Evolutionary conservation across 2,797 vertebrate species (phyloP), one percentile per base, ranked within the genome.

Genomic region (Trichosurus vulpecula): DNA sequence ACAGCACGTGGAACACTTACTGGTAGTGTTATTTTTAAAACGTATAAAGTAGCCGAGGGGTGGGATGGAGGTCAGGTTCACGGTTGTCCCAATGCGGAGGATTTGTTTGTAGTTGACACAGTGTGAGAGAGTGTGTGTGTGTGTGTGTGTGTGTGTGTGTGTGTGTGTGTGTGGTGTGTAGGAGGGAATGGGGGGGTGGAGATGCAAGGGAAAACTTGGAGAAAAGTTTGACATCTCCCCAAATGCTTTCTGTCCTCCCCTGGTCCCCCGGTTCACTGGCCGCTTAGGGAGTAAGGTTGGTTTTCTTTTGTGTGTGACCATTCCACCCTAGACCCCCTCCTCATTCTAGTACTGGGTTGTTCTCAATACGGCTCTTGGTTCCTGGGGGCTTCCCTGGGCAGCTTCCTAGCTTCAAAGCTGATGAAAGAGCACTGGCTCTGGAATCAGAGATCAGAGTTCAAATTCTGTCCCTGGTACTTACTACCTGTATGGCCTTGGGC

Each of bases 51-150:
- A 97, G 92, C 93, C 87, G 93, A 97, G 94, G 96, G 93, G 92
- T 1, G 11, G 92, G 47, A 31, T 0, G 30, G 94, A 91, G 96
- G 95, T 98, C 97, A 96, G 96, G 97, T 94, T 98, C 96, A 96
- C 97, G 95, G 97, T 98, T 94, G 97, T 27, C 47, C 51, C n/a
- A 14, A 35, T 87, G 3, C 92, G 93, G 94, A 92, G 58, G 53
- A 3, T 0, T n/a, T 61, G 93, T 22, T 94, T 93, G 61, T 66
- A 61, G 90, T 89, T 94, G 55, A 57, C 54, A 94, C 57, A 25
- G 56, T 57, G 89, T 47, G 30, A 57, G 25, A 25, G 55, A 4
- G 25, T 56, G 58, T 13, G 29, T 31, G 56, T 57, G 56, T 57
- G 57, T 19, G 54, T 52, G 52, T 52, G 52, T 52, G 52, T 54